Conservation (phyloP, 2,113 vertebrate genomes). For the Pelvicachromis taeniatus region DNA sequence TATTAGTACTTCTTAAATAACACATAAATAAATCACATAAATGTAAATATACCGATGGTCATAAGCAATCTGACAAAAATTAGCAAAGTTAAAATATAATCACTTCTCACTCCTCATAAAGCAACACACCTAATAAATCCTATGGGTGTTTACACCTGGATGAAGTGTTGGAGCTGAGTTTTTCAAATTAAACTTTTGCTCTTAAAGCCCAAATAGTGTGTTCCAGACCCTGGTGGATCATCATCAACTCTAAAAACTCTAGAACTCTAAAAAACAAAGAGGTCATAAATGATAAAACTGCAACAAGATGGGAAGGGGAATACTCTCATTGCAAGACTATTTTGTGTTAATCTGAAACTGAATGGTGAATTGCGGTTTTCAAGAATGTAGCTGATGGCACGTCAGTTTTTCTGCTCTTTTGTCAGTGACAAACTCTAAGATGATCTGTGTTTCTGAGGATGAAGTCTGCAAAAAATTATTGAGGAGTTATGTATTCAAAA, state of each 20-base stretch:
- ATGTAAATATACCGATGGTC: background rate
- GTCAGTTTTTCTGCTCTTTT: background rate
- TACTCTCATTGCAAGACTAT: background rate
- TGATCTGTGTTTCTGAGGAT: background rate
- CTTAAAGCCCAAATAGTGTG: background rate
- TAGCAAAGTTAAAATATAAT: background rate
- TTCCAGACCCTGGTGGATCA: background rate
- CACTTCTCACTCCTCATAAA: background rate
- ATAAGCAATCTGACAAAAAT: background rate
- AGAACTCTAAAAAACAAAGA: background rate
- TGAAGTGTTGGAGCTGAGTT: background rate
- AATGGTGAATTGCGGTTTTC: background rate
- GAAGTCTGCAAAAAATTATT: background rate
- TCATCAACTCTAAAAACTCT: background rate
- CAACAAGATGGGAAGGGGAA: background rate
- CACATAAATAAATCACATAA: background rate
- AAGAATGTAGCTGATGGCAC: background rate
- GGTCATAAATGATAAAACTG: background rate
- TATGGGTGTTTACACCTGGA: background rate
- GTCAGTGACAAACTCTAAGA: background rate
- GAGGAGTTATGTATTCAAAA: background rate
- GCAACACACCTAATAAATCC: background rate
- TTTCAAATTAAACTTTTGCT: background rate
- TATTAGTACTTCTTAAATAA: background rate
- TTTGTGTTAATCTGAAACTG: background rate